Evolutionary conservation across 2,888 invertebrate species (phyloP), one percentile per base, ranked within the genome.

Genomic region (Trachelus iudaicus): DNA sequence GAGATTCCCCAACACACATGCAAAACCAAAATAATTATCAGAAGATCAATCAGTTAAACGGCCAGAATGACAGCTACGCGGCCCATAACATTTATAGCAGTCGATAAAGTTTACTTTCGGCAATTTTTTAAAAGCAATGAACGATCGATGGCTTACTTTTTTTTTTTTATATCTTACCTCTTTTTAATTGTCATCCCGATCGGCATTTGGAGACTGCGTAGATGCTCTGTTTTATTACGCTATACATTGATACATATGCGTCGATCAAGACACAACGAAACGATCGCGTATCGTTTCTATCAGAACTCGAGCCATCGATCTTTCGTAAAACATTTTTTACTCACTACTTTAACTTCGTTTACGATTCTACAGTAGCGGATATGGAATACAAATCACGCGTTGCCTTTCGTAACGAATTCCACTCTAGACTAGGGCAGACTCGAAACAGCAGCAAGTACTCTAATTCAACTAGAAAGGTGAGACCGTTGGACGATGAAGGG

Each of bases 321-420:
- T 23, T 56, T 56, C 23, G 23, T 56, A 6, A 56, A 56, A 56
- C 23, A 56, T 56, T 56, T 56, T 56, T 56, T 56, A 56, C 56
- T 56, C 56, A 31, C 34, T 71, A 31, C 31, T 71, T 71, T 71
- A 31, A 31, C 34, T 71, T 71, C 71, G 6, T 71, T 34, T 71
- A 71, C 71, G 71, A 71, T 71, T 34, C 33, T 73, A 75, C 78
- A 73, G 76, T 78, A 78, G 76, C 75, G 73, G 73, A 75, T 78
- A 75, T 84, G 84, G 83, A 83, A 82, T 81, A 86, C 82, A 86
- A 87, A 89, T 90, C 90, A 90, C 90, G 87, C 88, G 89, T 90
- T 90, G 90, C 90, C 90, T 90, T 90, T 89, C 84, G 89, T 89
- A 89, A 90, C 87, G 87, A 87, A 87, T 86, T 88, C 71, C 76